Evolutionary conservation across 1,140 invertebrate species (phyloP), one percentile per base, ranked within the genome.

Genomic region (Aphidius ervi): DNA sequence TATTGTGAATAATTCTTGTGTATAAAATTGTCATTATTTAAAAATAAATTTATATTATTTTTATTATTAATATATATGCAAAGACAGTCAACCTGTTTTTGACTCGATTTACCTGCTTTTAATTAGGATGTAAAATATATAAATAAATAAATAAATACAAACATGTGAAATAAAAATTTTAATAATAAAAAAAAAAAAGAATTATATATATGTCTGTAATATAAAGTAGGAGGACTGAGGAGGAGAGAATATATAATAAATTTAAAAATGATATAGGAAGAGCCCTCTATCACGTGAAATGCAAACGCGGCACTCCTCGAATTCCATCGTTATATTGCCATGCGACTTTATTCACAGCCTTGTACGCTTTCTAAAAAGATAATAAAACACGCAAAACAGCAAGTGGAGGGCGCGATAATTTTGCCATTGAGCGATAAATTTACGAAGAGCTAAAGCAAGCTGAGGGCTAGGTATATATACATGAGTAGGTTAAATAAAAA

Each of bases 281-380:
- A 55, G 46, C 23, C 56, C 55, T 58, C 47, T 49, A 57, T 57
- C 47, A 55, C 23, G 42, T 45, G 42, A 55, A 45, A 52, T 37
- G 23, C 23, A 39, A 31, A 52, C 7, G 20, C n/a, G 62, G 58
- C 62, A 63, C 62, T 59, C 62, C 62, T 63, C 58, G 47, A 63
- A 63, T 63, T 63, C 62, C 62, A 56, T 46, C 31, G 61, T 59
- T 46, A 43, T 60, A 23, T 45, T 23, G 37, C 43, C 46, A 49
- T 49, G 60, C 56, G 55, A 56, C 39, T 50, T 37, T 31, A 31
- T 53, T 20, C 37, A 49, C 60, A 52, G 59, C 60, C 63, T 65
- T 65, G 64, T 65, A 56, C 54, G 61, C 64, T 62, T 65, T 65
- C 64, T 65, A 65, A 65, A 65, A 65, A 63, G 61, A 65, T 63